Percentiles rank a stretch among this genome's conserved stretches.
These are phyloP conservation scores for Ostrea edulis DNA, from an alignment of 1,140 invertebrate genomes.

Conservation along the genomic window DNA sequence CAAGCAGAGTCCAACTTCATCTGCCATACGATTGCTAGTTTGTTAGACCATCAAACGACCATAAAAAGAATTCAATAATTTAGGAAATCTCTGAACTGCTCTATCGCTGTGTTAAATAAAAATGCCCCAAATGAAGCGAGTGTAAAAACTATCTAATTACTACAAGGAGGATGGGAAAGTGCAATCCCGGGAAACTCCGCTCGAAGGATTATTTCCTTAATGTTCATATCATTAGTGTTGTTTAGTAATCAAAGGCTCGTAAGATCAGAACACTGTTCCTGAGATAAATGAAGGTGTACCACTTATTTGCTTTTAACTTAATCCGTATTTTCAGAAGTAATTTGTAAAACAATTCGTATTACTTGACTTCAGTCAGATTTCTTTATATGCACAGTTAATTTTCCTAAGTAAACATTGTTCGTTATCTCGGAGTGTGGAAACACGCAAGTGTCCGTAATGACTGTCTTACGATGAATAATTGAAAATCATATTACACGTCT, in stretches of 20 bases:
- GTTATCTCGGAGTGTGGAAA: background rate
- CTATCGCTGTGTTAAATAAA: constrained; percentile 29
- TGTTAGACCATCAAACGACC: constrained; percentile 38
- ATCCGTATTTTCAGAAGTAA: background rate
- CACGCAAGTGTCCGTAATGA: background rate
- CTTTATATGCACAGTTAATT: background rate
- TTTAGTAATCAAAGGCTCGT: background rate
- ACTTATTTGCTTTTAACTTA: background rate
- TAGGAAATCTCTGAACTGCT: constrained; percentile 22
- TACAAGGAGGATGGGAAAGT: background rate
- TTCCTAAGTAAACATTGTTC: background rate
- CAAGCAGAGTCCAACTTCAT: background rate
- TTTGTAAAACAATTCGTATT: constrained; percentile 24
- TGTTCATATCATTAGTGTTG: background rate
- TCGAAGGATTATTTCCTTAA: constrained; percentile 10
- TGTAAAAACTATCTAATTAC: constrained; percentile 27
- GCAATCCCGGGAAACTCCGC: background rate
- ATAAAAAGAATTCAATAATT: constrained; percentile 38
- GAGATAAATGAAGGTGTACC: background rate
- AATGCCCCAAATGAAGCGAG: background rate
- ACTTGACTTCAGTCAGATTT: background rate
- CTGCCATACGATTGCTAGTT: constrained; percentile 33
- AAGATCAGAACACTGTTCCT: background rate
- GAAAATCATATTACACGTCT: background rate
- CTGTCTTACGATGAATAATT: background rate